Percentiles rank a stretch among this genome's conserved stretches.
These are phyloP conservation scores for Epinephelus coioides DNA, from an alignment of 2,797 vertebrate species.

Conservation along the genomic window DNA sequence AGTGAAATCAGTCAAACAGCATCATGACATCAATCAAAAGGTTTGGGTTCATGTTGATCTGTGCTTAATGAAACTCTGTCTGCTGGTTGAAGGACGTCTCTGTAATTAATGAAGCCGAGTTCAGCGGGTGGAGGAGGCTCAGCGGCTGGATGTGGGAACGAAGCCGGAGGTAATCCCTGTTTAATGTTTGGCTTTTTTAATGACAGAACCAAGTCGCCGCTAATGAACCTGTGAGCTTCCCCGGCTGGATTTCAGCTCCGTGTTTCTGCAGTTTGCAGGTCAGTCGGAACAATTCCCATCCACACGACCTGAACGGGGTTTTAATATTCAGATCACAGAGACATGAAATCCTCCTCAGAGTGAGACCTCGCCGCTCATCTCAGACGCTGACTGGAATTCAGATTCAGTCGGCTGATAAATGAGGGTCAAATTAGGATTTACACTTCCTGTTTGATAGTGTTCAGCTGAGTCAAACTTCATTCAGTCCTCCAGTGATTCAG, in stretches of 20 bases:
- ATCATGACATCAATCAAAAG: background rate
- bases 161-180: slow-evolving; percentile 52
- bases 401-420: background rate
- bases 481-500: no score
- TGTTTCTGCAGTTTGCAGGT: background rate
- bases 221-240: slow-evolving; percentile 40
- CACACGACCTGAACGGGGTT: background rate
- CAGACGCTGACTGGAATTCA: slow-evolving; percentile 18
- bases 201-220: slow-evolving; percentile 26
- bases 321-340: slow-evolving; percentile 23
- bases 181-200: slow-evolving; percentile 59
- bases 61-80: slow-evolving; percentile 30
- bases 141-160: slow-evolving; percentile 57
- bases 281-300: background rate
- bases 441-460: slow-evolving; percentile 7
- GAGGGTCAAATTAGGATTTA: slow-evolving; percentile 19
- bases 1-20: background rate
- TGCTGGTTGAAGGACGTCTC: slow-evolving; percentile 24
- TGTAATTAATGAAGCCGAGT: slow-evolving; percentile 14
- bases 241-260: background rate
- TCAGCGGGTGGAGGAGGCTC: slow-evolving; percentile 28
- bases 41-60: background rate
- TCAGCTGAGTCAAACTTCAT: no score
- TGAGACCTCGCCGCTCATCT: slow-evolving; percentile 14
- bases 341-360: slow-evolving; percentile 22